Base-by-base conservation (phyloP, 2,888 invertebrate species). In the Dexiosoma caninum region DNA sequence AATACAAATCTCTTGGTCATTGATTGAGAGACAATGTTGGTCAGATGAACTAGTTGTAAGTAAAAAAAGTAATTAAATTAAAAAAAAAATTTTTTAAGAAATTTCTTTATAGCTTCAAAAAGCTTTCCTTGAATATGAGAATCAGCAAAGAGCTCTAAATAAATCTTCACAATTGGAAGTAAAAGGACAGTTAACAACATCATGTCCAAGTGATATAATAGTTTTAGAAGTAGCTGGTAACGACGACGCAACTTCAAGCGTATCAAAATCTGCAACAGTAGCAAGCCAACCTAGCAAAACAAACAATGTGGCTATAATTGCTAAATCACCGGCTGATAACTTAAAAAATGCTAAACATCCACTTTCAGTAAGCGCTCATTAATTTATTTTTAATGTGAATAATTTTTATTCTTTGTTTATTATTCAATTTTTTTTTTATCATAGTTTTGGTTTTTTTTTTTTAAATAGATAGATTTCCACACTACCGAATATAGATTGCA, bases 1-100 rank as follows among this genome's bases (percentile, higher is more conserved):
- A 8, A 81, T 81, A 37, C 40, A 49, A 2, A 91, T 94, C 14
- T 90, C 87, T 62, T 92, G 93, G 91, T 90, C 90, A 30, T 88
- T 94, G 32, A 88, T 92, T 19, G 91, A 92, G 85, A 92, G 92
- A 8, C 90, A 90, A 40, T 94, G 94, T 87, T 92, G 92, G 91
- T 91, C 92, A 83, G 92, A 91, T 44, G 86, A 85, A 2, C 84
- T 78, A 7, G 84, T 84, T 82, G 87, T 89, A 82, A 84, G 85
- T 82, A 1, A 5, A 2, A 1, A 19, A 32, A 84, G 85, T 82
- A 1, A 5, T 1, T 1, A 19, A 32, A 23, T 59, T 51, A 40
- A 7, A 37, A 2, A 1, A 21, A 40, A n/a, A 4, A 9, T 8
- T 0, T 55, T 37, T 14, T 16, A 9, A 27, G 8, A 4, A 42